phyloP scores from a whole-genome alignment of 2,797 vertebrate genomes.

The Pampus argenteus region DNA sequence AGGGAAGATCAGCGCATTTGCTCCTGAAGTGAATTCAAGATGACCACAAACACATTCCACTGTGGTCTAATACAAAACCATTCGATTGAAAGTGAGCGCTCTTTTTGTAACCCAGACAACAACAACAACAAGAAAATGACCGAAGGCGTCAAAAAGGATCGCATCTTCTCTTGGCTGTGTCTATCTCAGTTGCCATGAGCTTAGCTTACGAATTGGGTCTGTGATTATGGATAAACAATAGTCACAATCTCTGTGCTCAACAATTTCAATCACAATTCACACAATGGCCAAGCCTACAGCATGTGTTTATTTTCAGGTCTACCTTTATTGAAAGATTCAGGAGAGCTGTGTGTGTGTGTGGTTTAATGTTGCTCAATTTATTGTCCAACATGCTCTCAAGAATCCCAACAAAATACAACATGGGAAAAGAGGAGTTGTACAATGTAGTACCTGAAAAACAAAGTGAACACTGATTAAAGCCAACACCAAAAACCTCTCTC shows the following conservation, averaged over 20 bases:
- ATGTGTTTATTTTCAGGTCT: constrained; percentile 58
- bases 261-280: constrained; percentile 53
- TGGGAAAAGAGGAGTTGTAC: constrained; percentile 66
- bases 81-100: constrained; percentile 60
- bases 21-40: constrained; percentile 73
- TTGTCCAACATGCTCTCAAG: constrained; percentile 19
- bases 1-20: constrained; percentile 60
- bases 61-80: constrained; percentile 50
- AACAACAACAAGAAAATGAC: constrained; percentile 63
- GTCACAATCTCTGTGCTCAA: constrained; percentile 38
- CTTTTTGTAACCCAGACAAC: constrained; percentile 69
- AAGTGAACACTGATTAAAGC: constrained; percentile 84
- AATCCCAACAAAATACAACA: constrained; percentile 48
- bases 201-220: constrained; percentile 53
- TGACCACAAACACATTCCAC: constrained; percentile 77
- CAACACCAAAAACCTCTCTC: constrained; percentile 72
- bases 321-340: constrained; percentile 60
- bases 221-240: constrained; percentile 65
- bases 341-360: constrained; percentile 14
- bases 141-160: constrained; percentile 28
- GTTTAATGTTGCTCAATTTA: constrained; percentile 20
- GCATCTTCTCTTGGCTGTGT: constrained; percentile 46
- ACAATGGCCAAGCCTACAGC: constrained; percentile 27
- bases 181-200: constrained; percentile 52
- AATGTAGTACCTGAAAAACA: constrained; percentile 81